These are phyloP conservation scores for Vanacampus margaritifer DNA, from an alignment of 2,113 vertebrate genomes.

Conservation along the genomic window DNA sequence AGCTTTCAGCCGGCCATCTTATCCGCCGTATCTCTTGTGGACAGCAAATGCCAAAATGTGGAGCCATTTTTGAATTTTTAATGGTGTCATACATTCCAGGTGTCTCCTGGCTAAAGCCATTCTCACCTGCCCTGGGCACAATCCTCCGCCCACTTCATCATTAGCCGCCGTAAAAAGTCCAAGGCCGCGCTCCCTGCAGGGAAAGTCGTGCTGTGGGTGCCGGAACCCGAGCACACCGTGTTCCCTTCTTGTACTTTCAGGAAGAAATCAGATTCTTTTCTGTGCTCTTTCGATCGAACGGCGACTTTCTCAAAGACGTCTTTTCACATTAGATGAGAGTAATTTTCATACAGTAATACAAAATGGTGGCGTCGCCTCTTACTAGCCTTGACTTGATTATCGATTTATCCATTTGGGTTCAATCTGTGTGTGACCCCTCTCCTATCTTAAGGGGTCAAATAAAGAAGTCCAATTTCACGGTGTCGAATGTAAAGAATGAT, in stretches of 20 bases:
- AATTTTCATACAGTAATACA: too few species aligned
- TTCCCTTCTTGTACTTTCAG: not conserved
- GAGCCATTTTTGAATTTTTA: not conserved
- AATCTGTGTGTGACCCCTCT: not conserved
- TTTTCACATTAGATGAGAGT: not conserved
- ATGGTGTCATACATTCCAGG: not conserved
- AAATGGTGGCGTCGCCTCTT: not conserved
- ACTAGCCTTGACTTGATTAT: constrained; percentile 1
- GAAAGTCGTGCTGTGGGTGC: not conserved
- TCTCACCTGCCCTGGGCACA: not conserved
- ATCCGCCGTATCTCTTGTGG: not conserved
- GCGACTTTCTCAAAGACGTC: not conserved
- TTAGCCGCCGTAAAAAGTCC: not conserved
- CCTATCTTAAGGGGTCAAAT: not conserved
- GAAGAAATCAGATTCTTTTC: not conserved
- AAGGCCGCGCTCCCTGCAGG: not conserved
- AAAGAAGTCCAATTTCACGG: not conserved
- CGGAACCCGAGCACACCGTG: not conserved
- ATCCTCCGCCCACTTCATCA: constrained; percentile 1
- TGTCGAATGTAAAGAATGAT: not conserved
- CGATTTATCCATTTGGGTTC: not conserved
- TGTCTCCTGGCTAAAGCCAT: not conserved
- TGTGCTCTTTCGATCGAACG: not conserved
- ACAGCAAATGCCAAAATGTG: not conserved
- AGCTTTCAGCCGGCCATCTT: not conserved